Conservation (phyloP, 2,113 vertebrate species). For the Jaculus jaculus region DNA sequence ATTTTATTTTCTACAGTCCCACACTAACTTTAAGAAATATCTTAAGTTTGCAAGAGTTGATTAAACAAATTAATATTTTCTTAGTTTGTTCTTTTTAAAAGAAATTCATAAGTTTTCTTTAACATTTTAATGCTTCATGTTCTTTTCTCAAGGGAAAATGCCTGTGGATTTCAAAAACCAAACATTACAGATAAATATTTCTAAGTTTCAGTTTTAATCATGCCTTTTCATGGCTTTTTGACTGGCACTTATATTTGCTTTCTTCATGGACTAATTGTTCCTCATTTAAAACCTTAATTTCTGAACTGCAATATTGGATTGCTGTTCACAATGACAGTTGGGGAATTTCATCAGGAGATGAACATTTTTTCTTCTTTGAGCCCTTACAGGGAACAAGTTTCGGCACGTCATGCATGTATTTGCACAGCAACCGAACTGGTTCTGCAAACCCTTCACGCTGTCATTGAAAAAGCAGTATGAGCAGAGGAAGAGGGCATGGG, state of each 20-base stretch:
- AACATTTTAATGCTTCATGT: conserved; percentile 34
- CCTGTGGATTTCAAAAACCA: conserved; percentile 38
- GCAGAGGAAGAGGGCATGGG: neutral
- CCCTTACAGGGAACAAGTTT: neutral
- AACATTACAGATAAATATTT: conserved; percentile 29
- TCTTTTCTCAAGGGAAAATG: conserved; percentile 61
- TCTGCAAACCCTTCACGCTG: conserved; percentile 3
- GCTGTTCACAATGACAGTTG: conserved; percentile 65
- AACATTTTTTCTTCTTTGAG: conserved; percentile 39
- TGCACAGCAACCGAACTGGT: conserved; percentile 15
- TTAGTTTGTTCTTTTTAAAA: neutral
- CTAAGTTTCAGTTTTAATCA: conserved; percentile 51
- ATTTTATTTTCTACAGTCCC: neutral
- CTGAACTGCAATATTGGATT: conserved; percentile 78
- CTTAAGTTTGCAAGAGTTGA: neutral
- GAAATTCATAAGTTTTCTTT: conserved; percentile 11
- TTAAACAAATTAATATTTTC: neutral
- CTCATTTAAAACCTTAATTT: conserved; percentile 71
- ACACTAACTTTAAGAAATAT: neutral
- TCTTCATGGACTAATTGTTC: conserved; percentile 75
- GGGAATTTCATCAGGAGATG: conserved; percentile 51
- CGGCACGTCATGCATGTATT: neutral
- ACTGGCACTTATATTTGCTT: conserved; percentile 62
- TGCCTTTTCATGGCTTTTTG: conserved; percentile 71
- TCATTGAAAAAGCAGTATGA: conserved; percentile 65